Evolutionary conservation across 2,797 vertebrate species (phyloP), one percentile per base, ranked within the genome.

Genomic region (Lophius americanus): DNA sequence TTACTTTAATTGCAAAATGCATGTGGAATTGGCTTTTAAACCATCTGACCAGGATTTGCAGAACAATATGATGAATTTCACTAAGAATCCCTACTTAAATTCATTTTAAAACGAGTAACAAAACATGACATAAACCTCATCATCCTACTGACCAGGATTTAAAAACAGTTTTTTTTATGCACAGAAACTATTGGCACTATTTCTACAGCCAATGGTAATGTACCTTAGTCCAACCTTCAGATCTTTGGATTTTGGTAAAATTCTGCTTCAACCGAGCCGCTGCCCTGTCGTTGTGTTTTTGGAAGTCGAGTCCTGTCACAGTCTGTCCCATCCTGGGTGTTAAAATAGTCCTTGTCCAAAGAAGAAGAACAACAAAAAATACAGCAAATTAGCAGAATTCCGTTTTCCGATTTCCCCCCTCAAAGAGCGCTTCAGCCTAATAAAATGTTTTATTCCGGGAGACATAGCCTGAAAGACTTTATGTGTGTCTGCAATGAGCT

Each of bases 401-500:
- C 70, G 53, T 49, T 56, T 79, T 23, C 23, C 23, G 2, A 23
- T 23, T 23, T 23, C 23, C 2, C 23, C 1, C 23, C 73, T 76
- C 60, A 56, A 60, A 70, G 54, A 60, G 58, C 73, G 47, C 63
- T 61, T 74, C 69, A 69, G 75, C 46, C 46, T 86, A 86, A 84
- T 86, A 74, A 83, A 78, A 80, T 85, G 82, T 50, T 83, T 87
- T 82, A 86, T 85, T 86, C 76, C n/a, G 41, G 61, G 66, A 86
- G 75, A 87, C 80, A 73, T 75, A 59, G 70, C 72, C 70, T 84
- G 88, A 90, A 86, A 87, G 81, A 89, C 87, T 88, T 81, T 80
- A 81, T 89, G 83, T 88, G 86, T 76, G 87, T 86, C 91, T 86
- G 84, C 80, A 68, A 81, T 76, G 79, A 63, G 73, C 76, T 78